Evolutionary conservation across 2,797 vertebrate genomes (phyloP).

Genomic region (Sphenopsis melanotis): DNA sequence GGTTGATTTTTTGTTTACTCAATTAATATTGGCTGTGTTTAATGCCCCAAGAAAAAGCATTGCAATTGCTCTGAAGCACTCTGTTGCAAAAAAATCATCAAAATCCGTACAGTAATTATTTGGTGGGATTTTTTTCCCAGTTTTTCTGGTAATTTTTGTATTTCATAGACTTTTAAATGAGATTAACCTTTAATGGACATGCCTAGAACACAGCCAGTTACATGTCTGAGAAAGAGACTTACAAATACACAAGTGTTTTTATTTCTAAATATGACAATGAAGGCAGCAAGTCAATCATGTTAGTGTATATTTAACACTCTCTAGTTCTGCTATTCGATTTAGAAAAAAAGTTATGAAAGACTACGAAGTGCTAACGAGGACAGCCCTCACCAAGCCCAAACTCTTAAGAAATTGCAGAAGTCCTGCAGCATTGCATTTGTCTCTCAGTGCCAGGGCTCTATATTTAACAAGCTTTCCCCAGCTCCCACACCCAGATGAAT

Average conservation of each 20-base stretch:
- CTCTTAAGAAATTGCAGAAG: constrained; percentile 52
- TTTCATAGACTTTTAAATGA: background rate
- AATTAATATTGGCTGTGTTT: background rate
- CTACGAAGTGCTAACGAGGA: background rate
- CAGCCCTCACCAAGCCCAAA: constrained; percentile 9
- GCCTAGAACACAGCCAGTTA: background rate
- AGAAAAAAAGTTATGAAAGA: background rate
- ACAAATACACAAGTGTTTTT: background rate
- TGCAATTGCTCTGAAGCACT: background rate
- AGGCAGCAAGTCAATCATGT: background rate
- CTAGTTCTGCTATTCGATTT: background rate
- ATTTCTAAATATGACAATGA: background rate
- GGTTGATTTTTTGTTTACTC: background rate
- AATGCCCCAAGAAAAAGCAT: background rate
- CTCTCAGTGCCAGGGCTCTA: constrained; percentile 45
- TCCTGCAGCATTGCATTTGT: constrained; percentile 41
- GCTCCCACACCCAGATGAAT: constrained; percentile 67
- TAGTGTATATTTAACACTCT: background rate
- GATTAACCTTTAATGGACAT: background rate
- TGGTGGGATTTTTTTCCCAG: background rate
- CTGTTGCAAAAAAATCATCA: background rate
- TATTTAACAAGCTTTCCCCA: constrained; percentile 62
- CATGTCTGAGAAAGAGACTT: background rate
- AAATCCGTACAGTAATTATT: background rate
- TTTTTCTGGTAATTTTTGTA: background rate